These are phyloP conservation scores for Leptocoma aspasia DNA, from an alignment of 2,113 vertebrate species.

Conservation along the genomic window DNA sequence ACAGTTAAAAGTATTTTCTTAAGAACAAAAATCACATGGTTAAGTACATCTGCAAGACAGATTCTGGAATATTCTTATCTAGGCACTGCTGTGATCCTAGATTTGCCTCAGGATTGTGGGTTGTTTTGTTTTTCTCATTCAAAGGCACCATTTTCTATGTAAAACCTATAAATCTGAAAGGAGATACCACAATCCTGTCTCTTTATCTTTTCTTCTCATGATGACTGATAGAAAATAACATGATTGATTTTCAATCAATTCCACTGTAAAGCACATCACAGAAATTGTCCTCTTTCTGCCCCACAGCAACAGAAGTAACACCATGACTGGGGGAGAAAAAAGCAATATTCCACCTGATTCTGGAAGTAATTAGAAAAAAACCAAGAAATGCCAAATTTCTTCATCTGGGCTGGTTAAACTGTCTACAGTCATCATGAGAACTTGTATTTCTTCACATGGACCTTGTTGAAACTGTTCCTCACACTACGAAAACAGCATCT, in stretches of 20 bases:
- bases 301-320: neutral
- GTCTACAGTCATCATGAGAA: neutral
- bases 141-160: neutral
- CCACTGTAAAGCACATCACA: neutral
- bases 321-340: neutral
- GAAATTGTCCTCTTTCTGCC: neutral
- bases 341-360: neutral
- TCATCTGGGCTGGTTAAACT: neutral
- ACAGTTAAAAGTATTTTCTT: neutral
- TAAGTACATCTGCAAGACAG: neutral
- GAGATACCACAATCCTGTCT: neutral
- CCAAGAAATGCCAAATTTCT: neutral
- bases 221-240: neutral
- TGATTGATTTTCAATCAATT: neutral
- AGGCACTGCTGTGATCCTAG: neutral
- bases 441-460: rapidly evolving
- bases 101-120: neutral
- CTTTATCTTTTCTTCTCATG: neutral
- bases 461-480: neutral
- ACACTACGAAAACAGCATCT: neutral
- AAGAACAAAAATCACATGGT: neutral
- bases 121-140: neutral
- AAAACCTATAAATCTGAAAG: neutral
- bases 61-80: neutral
- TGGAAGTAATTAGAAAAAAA: neutral